phyloP scores from a whole-genome alignment of 1,140 invertebrate genomes.

The Lasaia peninsularis region DNA sequence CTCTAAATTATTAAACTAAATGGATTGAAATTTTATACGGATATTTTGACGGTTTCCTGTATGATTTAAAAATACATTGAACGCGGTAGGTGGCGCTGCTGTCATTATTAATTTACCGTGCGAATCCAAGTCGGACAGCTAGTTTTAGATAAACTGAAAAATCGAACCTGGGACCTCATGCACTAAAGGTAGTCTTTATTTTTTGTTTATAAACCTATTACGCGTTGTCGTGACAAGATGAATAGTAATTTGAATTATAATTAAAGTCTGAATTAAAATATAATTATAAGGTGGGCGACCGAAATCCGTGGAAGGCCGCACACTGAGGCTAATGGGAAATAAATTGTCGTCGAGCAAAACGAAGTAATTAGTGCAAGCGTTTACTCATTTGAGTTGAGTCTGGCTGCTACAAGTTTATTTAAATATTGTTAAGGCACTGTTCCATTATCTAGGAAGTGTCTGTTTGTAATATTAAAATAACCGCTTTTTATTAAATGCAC shows the following conservation, averaged over 20 bases:
- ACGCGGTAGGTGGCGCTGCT: too few species aligned
- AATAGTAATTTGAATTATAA: slow-evolving; percentile 12
- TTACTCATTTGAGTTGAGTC: slow-evolving; percentile 63
- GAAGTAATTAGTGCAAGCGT: slow-evolving; percentile 61
- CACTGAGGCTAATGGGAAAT: slow-evolving; percentile 63
- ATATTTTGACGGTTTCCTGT: too few species aligned
- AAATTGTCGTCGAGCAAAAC: slow-evolving; percentile 65
- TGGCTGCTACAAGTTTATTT: slow-evolving; percentile 46
- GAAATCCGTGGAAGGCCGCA: slow-evolving; percentile 57
- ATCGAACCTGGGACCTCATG: too few species aligned
- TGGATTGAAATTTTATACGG: too few species aligned
- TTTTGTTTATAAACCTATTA: background rate
- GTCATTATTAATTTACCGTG: too few species aligned
- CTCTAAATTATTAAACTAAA: too few species aligned
- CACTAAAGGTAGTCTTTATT: background rate
- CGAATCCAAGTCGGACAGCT: too few species aligned
- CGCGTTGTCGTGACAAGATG: slow-evolving; percentile 11
- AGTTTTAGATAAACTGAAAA: too few species aligned
- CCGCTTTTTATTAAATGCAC: too few species aligned
- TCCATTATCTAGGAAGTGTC: slow-evolving; percentile 15
- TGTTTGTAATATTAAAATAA: too few species aligned
- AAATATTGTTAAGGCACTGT: slow-evolving; percentile 47
- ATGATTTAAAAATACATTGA: too few species aligned
- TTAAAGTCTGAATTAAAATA: slow-evolving; percentile 61
- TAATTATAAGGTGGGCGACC: slow-evolving; percentile 61